Evolutionary conservation across 2,888 invertebrate genomes (phyloP).

Genomic region (Chalcosyrphus nemorum): DNA sequence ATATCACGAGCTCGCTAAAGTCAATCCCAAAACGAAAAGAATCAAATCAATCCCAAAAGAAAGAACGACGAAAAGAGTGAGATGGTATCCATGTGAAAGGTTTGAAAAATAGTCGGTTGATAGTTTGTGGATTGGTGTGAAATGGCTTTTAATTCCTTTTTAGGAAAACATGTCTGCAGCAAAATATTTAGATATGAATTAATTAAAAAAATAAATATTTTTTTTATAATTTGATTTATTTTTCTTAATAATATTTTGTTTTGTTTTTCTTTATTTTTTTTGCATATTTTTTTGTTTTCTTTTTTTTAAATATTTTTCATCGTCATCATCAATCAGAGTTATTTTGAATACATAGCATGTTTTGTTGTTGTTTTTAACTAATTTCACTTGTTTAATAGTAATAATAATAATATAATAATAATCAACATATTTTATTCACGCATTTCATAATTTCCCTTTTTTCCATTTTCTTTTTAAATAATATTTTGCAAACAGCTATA

Average conservation of each 20-base stretch:
- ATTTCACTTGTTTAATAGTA: constrained; percentile 66
- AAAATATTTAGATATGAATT: no score
- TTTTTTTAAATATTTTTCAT: constrained; percentile 52
- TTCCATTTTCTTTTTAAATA: constrained; percentile 36
- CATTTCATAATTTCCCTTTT: constrained; percentile 48
- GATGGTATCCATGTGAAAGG: no score
- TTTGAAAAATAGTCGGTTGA: no score
- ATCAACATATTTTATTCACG: constrained; percentile 69
- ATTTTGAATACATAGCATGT: constrained; percentile 69
- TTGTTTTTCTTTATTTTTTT: constrained; percentile 50
- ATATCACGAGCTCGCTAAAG: no score
- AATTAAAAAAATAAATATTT: no score
- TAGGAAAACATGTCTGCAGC: no score
- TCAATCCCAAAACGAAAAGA: no score
- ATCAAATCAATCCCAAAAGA: no score
- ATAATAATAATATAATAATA: constrained; percentile 70
- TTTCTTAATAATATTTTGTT: constrained; percentile 68
- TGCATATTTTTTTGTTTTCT: constrained; percentile 31
- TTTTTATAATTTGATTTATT: constrained; percentile 72
- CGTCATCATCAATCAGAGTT: constrained; percentile 65
- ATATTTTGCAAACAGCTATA: constrained; percentile 58
- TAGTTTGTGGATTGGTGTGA: no score
- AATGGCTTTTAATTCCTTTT: no score
- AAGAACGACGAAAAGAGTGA: no score
- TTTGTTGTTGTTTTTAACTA: constrained; percentile 62